Percentiles rank a stretch among this genome's conserved stretches.
phyloP scores from a whole-genome alignment of 1,140 invertebrate species.

The Metopolophium dirhodum region DNA sequence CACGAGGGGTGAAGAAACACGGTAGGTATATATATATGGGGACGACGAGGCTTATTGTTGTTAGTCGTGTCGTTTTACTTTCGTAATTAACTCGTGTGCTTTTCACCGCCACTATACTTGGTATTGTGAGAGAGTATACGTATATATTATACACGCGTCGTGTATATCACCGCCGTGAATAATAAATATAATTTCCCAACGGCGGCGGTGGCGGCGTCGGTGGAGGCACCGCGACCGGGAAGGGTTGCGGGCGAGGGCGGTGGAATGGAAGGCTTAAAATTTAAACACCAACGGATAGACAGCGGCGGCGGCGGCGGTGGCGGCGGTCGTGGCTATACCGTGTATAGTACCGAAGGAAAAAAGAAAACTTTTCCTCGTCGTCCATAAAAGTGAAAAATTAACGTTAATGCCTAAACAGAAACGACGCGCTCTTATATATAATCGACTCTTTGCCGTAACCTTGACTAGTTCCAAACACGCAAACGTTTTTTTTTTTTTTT shows the following conservation, averaged over 20 bases:
- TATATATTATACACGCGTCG: background rate
- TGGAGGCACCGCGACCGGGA: background rate
- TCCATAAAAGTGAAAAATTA: slow-evolving; percentile 52
- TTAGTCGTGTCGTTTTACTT: slow-evolving; percentile 44
- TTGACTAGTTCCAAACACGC: slow-evolving; percentile 7
- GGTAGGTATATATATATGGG: background rate
- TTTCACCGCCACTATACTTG: background rate
- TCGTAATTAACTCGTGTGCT: slow-evolving; percentile 51
- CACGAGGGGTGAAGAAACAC: background rate
- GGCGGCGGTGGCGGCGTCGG: too few relatives aligned
- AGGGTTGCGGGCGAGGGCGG: background rate
- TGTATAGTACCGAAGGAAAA: background rate
- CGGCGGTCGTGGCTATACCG: background rate
- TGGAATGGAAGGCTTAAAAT: background rate
- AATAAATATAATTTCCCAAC: slow-evolving; percentile 37
- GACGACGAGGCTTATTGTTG: background rate
- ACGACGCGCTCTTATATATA: slow-evolving; percentile 1
- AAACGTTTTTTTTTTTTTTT: background rate
- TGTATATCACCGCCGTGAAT: background rate
- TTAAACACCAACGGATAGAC: background rate
- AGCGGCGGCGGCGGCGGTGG: background rate
- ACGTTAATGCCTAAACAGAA: slow-evolving; percentile 27
- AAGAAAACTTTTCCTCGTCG: slow-evolving; percentile 38
- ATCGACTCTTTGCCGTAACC: background rate
- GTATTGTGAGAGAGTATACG: background rate